Evolutionary conservation across 2,888 invertebrate species (phyloP), one percentile per base, ranked within the genome.

Genomic region (Barypeithes pellucidus): DNA sequence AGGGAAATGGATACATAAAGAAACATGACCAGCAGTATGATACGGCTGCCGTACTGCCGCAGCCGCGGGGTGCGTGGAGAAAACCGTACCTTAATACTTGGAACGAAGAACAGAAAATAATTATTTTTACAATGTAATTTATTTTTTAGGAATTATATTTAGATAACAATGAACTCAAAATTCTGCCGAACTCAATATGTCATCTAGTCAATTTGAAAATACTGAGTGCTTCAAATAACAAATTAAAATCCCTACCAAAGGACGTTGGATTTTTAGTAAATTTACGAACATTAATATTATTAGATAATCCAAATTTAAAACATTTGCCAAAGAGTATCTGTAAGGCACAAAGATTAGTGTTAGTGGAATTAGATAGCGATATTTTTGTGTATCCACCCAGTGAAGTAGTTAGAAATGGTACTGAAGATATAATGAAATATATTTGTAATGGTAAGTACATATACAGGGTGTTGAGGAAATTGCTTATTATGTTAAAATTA

Each of bases 171-270:
- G 88, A 88, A 75, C 84, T 95, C 71, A 90, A 90, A 82, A 86
- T 86, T 79, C 86, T 96, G 83, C 94, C 95, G 76, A 89, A 90
- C 72, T 88, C 89, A 76, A 89, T 95, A 81, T 89, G 91, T 79
- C 86, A 87, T 74, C 86, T 95, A 79, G 86, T 86, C 76, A 89
- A 89, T 77, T 87, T 95, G 76, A 88, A 89, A 84, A 86, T 92
- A 77, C 86, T 95, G 73, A 91, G 95, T 88, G 85, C 92, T 39
- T 92, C 94, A 33, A 88, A 89, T 79, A 95, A 95, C 86, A 88
- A 87, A 79, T 86, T 95, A 60, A 90, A 88, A 82, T 85, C 85
- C 73, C 85, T 94, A 77, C 92, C 93, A 68, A 87, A 90, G 41
- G 85, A 88, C 71, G 84, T 94, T 43, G 92, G 92, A 63, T 87